Evolutionary conservation across 2,797 vertebrate genomes (phyloP).

Genomic region (Cephalopachus bancanus): DNA sequence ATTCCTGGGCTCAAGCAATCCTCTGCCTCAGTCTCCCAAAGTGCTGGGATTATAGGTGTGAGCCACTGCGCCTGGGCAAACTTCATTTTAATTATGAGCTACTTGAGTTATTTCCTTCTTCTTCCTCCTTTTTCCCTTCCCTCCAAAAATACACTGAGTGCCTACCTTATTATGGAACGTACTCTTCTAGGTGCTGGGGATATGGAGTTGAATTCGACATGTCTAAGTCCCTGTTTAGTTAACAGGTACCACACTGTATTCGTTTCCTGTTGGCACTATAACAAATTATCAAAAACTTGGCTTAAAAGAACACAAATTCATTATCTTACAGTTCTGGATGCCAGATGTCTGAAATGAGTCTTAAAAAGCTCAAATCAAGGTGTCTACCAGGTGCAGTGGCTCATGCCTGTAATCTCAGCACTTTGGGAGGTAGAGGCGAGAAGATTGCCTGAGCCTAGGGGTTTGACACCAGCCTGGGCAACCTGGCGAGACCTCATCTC

Average conservation of each 20-base stretch:
- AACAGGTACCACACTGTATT: neutral
- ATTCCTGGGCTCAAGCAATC: too few species aligned
- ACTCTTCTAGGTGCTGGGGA: neutral
- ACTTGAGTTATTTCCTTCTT: neutral
- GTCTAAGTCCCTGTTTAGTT: neutral
- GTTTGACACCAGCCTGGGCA: too few species aligned
- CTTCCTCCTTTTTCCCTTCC: neutral
- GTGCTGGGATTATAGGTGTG: too few species aligned
- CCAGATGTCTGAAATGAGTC: neutral
- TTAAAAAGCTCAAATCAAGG: neutral
- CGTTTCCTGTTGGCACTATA: neutral
- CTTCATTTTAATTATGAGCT: neutral
- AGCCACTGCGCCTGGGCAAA: too few species aligned
- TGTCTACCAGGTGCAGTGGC: too few species aligned
- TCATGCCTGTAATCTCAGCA: too few species aligned
- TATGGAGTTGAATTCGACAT: neutral
- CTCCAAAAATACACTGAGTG: neutral
- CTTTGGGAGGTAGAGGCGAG: too few species aligned
- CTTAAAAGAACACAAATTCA: neutral
- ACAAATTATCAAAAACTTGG: neutral
- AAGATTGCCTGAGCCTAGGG: too few species aligned
- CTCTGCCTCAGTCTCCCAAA: too few species aligned
- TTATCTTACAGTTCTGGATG: neutral
- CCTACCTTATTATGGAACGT: neutral
- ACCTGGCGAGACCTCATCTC: too few species aligned